Base-by-base conservation (phyloP, 2,888 invertebrate species). In the Tipula confusa region DNA sequence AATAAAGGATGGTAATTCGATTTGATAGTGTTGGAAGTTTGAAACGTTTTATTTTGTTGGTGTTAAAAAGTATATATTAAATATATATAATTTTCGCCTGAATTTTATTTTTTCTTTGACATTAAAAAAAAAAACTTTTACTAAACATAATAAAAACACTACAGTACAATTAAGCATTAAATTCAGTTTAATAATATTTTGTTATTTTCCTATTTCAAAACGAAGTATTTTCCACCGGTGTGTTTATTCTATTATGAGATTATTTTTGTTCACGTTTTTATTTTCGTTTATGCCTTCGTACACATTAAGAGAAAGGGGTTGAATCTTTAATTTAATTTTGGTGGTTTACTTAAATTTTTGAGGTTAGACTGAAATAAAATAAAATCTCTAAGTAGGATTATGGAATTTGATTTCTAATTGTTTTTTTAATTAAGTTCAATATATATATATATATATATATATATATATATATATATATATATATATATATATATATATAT, bases 331-430 rank as follows among this genome's bases (percentile, higher is more conserved):
- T 48, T 15, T 18, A 18, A 18, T 48, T 48, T 48, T 18, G 6
- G 4, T 48, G 18, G 9, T 64, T 24, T 64, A 64, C 64, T 1
- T 2, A 64, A 18, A 64, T 24, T 24, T 64, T 64, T 64, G 64
- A 64, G 64, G 64, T 64, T 64, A 64, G 64, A 64, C 11, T 33
- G 11, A 33, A 33, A 33, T 33, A 33, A 43, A n/a, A 4, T 5
- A 43, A 43, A 43, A 43, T 43, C 43, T 43, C 43, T 64, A 64
- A 64, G 64, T 64, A 64, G 64, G 64, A 64, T 64, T 64, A 64
- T 64, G 64, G 64, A 64, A 64, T 64, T 64, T 64, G 64, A 64
- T 64, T 64, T 64, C 64, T 64, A 64, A 64, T 64, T 24, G 64
- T 11, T 64, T 43, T 64, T 64, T 64, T 64, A 64, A 64, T 18